A percentile compares a stretch with the other conserved stretches of the same genome.
Conservation (phyloP, 1,140 invertebrate genomes). For the Probaryconus sp. region DNA sequence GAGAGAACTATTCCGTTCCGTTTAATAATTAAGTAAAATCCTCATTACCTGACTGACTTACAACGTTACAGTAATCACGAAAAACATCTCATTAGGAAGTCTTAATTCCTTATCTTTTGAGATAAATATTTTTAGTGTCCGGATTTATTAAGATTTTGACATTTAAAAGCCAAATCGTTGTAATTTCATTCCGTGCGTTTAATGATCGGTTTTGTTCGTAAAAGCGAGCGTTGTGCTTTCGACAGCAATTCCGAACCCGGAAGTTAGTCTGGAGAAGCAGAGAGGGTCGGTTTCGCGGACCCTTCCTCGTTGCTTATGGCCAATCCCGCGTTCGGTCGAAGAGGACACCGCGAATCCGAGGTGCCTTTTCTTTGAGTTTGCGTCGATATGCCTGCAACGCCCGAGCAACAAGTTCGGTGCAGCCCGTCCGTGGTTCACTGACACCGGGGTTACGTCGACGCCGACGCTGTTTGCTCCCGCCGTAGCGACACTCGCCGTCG, state of each 20-base stretch:
- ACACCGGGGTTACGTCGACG: constrained; percentile 68
- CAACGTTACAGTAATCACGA: no score
- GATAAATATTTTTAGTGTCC: no score
- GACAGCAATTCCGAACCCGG: constrained; percentile 63
- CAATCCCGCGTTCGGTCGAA: constrained; percentile 44
- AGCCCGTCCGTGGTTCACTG: constrained; percentile 73
- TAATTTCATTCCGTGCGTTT: constrained; percentile 29
- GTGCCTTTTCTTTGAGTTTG: constrained; percentile 49
- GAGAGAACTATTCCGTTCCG: no score
- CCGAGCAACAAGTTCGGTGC: constrained; percentile 74
- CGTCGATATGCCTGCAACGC: constrained; percentile 63
- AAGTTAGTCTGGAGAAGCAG: constrained; percentile 52
- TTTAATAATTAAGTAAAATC: no score
- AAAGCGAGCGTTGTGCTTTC: constrained; percentile 55
- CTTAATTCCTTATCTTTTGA: no score
- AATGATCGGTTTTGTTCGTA: constrained; percentile 39
- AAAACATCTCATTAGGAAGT: no score
- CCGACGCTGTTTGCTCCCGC: constrained; percentile 62
- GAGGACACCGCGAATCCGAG: constrained; percentile 60
- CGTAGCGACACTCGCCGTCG: constrained; percentile 72
- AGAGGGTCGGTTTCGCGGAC: constrained; percentile 52
- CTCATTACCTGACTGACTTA: no score
- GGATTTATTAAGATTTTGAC: no score
- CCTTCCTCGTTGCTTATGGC: constrained; percentile 22
- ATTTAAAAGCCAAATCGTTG: not conserved